Percentiles rank a stretch among this genome's conserved stretches.
Conservation (phyloP, 2,888 invertebrate species). For the Erebia ligea region DNA sequence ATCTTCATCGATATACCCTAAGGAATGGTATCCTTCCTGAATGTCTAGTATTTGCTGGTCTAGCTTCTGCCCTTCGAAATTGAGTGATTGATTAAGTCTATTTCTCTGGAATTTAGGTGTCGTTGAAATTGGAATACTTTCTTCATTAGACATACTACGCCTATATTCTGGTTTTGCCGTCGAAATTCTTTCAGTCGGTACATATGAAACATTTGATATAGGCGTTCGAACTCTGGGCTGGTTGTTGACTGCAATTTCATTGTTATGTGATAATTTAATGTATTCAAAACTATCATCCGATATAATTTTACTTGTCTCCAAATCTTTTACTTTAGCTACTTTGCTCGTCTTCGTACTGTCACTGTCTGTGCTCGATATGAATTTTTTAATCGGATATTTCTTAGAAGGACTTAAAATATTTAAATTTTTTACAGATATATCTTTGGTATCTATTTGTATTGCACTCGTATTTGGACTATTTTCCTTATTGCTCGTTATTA, state of each 20-base stretch:
- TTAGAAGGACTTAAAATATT: constrained; percentile 77
- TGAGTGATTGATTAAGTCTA: constrained; percentile 76
- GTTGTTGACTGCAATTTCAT: constrained; percentile 78
- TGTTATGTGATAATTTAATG: constrained; percentile 72
- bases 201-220: constrained; percentile 73
- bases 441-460: constrained; percentile 78
- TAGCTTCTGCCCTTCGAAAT: constrained; percentile 74
- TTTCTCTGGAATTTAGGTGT: constrained; percentile 79
- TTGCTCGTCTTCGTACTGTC: constrained; percentile 70
- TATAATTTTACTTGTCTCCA: constrained; percentile 73
- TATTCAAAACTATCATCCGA: constrained; percentile 76
- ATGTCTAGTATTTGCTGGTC: constrained; percentile 80
- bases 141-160: constrained; percentile 72
- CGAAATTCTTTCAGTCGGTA: constrained; percentile 67
- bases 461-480: constrained; percentile 68
- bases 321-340: constrained; percentile 76
- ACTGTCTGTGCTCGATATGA: constrained; percentile 69
- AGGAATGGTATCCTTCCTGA: constrained; percentile 75
- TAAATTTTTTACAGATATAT: constrained; percentile 69
- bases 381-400: constrained; percentile 76
- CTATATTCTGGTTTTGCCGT: constrained; percentile 61
- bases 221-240: constrained; percentile 78
- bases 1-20: constrained; percentile 76
- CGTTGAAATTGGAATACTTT: constrained; percentile 59
- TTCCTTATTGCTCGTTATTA: constrained; percentile 61